phyloP scores from a whole-genome alignment of 2,113 vertebrate genomes.

The Notarius quadriscutis region DNA sequence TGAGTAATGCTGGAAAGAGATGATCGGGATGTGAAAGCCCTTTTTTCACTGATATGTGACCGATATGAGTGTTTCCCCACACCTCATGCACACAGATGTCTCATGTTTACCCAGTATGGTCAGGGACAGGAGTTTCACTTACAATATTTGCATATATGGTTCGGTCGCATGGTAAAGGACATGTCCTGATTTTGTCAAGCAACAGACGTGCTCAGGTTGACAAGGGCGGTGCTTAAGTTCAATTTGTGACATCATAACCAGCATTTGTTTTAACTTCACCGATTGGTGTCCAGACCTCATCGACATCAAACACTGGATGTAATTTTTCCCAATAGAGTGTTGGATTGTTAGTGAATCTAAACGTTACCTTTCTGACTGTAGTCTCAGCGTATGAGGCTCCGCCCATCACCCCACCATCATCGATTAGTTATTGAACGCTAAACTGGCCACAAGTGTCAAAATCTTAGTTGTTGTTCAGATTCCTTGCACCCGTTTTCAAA shows the following conservation, averaged over 20 bases:
- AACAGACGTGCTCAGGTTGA: neutral
- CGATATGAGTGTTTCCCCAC: neutral
- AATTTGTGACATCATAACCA: too few species aligned
- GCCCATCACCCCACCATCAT: too few species aligned
- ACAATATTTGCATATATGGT: slow-evolving; percentile 34
- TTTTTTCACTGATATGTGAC: slow-evolving; percentile 52
- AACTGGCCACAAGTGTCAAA: too few species aligned
- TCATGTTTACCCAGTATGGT: neutral
- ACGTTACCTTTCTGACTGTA: too few species aligned
- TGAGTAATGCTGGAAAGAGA: neutral
- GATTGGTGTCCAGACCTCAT: too few species aligned
- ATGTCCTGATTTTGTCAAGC: neutral
- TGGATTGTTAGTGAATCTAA: too few species aligned
- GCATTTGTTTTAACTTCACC: too few species aligned
- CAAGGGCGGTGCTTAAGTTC: neutral
- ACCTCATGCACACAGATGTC: neutral
- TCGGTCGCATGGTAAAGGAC: neutral
- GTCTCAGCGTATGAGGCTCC: too few species aligned
- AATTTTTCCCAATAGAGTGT: too few species aligned
- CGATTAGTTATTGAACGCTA: neutral
- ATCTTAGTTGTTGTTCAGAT: neutral
- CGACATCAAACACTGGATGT: too few species aligned
- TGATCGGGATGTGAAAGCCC: slow-evolving; percentile 42
- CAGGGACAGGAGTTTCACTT: slow-evolving; percentile 22
- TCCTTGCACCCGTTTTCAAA: neutral